Percentiles rank a stretch among this genome's conserved stretches.
These are phyloP conservation scores for Tenthredo notha DNA, from an alignment of 2,888 invertebrate genomes.

Conservation along the genomic window DNA sequence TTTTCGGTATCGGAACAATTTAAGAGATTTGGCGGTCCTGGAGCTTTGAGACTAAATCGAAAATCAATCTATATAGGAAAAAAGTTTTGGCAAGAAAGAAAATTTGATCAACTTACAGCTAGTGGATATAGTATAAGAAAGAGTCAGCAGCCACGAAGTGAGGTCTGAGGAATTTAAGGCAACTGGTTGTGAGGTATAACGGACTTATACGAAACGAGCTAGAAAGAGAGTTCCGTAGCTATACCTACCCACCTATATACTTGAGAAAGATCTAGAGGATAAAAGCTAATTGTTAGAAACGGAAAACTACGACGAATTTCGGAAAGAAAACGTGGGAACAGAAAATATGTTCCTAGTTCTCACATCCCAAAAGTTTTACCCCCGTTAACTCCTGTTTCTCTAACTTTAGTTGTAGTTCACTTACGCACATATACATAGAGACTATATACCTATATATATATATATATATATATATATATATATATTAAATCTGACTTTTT, in stretches of 20 bases:
- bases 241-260: neutral
- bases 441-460: neutral
- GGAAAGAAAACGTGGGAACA: slow-evolving; percentile 12
- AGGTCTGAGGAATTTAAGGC: slow-evolving; percentile 4
- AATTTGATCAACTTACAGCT: slow-evolving; percentile 44
- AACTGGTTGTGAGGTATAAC: slow-evolving; percentile 1
- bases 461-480: neutral
- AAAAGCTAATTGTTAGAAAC: slow-evolving; percentile 44
- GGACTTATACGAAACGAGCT: neutral
- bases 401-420: slow-evolving; percentile 21
- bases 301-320: slow-evolving; percentile 10
- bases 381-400: slow-evolving; percentile 29
- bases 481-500: neutral
- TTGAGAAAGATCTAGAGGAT: neutral
- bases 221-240: neutral
- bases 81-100: slow-evolving; percentile 37
- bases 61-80: slow-evolving; percentile 29
- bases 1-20: slow-evolving; percentile 28
- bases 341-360: slow-evolving; percentile 32
- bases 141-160: slow-evolving; percentile 29
- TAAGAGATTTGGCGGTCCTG: slow-evolving; percentile 20
- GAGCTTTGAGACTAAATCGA: neutral
- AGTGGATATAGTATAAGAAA: slow-evolving; percentile 16
- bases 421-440: neutral
- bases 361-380: neutral